Evolutionary conservation across 2,797 vertebrate genomes (phyloP).

Genomic region (Aphelocoma californica): DNA sequence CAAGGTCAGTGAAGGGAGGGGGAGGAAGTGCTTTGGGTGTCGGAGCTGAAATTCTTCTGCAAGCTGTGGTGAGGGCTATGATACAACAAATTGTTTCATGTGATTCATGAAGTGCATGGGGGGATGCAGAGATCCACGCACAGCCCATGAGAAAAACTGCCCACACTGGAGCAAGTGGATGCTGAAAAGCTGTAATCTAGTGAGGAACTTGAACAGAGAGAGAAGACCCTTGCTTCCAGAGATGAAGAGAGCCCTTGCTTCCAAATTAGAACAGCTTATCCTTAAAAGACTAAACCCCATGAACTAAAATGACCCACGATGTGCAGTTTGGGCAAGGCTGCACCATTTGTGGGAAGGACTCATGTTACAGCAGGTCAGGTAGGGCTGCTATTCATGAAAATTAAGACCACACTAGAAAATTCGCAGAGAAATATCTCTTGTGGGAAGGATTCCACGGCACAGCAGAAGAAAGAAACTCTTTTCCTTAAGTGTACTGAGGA

Average conservation of each 20-base stretch:
- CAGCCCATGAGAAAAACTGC: background rate
- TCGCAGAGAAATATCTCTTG: background rate
- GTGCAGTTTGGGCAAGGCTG: background rate
- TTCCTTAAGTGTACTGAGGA: background rate
- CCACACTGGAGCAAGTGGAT: background rate
- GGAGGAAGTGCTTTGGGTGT: too few species aligned
- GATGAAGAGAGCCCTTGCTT: too few species aligned
- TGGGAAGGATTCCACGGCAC: background rate
- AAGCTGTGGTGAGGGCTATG: background rate
- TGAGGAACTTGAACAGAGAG: background rate
- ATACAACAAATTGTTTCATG: background rate
- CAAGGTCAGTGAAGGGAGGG: background rate
- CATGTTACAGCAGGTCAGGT: rapidly evolving
- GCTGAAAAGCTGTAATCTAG: background rate
- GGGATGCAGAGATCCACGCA: background rate
- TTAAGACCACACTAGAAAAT: background rate
- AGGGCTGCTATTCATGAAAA: background rate
- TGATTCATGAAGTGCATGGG: background rate
- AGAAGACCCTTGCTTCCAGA: background rate
- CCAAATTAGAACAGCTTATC: too few species aligned
- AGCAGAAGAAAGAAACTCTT: background rate
- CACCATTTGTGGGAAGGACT: background rate
- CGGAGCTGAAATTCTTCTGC: background rate
- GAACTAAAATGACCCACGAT: too few species aligned
- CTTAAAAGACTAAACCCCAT: too few species aligned